phyloP scores from a whole-genome alignment of 2,888 invertebrate species.

The Tricholauxania praeusta region DNA sequence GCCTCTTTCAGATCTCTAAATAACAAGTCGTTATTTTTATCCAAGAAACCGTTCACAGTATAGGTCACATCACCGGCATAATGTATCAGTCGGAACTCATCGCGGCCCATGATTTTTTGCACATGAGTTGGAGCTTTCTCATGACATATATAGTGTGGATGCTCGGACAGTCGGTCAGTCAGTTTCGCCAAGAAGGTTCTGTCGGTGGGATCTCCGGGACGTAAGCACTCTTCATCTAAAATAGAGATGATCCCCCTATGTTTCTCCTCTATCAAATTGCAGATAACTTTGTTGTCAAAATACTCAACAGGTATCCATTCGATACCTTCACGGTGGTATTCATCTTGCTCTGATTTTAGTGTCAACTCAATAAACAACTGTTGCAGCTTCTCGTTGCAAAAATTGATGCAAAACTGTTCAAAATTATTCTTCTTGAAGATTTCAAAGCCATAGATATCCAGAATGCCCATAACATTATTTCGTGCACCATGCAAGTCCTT shows the following conservation, averaged over 20 bases:
- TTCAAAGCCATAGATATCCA: constrained; percentile 96
- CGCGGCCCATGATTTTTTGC: constrained; percentile 87
- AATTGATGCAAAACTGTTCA: constrained; percentile 92
- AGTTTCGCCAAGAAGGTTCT: constrained; percentile 85
- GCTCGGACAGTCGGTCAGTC: constrained; percentile 77
- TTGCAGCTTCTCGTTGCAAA: constrained; percentile 95
- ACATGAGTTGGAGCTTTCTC: constrained; percentile 80
- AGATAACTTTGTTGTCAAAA: constrained; percentile 94
- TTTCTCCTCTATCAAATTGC: constrained; percentile 90
- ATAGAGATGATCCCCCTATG: constrained; percentile 88
- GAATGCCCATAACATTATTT: constrained; percentile 84
- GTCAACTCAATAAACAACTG: constrained; percentile 94
- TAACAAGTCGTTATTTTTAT: constrained; percentile 93
- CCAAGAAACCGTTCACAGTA: constrained; percentile 86
- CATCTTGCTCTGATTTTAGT: constrained; percentile 91
- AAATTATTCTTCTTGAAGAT: constrained; percentile 89
- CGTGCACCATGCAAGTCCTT: constrained; percentile 68
- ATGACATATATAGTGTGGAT: constrained; percentile 87
- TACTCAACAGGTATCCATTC: constrained; percentile 90
- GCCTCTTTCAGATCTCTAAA: constrained; percentile 89
- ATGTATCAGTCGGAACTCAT: constrained; percentile 91
- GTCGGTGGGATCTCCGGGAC: constrained; percentile 90
- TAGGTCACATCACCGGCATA: constrained; percentile 96
- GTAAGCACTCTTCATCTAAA: constrained; percentile 91
- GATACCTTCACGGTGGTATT: constrained; percentile 91